Evolutionary conservation across 2,113 vertebrate species (phyloP).

Genomic region (Daboia siamensis): DNA sequence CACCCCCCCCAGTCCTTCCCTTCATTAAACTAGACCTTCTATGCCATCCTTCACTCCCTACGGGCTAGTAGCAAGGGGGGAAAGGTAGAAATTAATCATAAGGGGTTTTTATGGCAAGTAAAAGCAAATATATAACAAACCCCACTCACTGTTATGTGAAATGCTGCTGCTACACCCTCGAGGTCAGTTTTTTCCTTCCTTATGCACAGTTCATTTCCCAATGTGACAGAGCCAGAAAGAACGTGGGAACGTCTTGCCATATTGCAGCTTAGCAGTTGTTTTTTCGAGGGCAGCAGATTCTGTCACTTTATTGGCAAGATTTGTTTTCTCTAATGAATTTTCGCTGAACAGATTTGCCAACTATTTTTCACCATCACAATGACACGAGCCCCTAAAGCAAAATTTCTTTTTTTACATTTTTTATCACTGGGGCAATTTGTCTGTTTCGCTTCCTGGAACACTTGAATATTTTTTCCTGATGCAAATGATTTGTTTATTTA

Average conservation of each 20-base stretch:
- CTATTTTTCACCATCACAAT: background rate
- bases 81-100: background rate
- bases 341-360: background rate
- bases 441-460: background rate
- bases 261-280: background rate
- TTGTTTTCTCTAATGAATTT: background rate
- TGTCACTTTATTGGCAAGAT: background rate
- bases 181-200: background rate
- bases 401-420: background rate
- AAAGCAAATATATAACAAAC: background rate
- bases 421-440: background rate
- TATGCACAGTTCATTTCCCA: background rate
- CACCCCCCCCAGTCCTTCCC: background rate
- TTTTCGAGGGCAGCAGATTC: slow-evolving; percentile 1
- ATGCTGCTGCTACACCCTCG: background rate
- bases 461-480: background rate
- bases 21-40: background rate
- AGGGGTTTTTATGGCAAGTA: background rate
- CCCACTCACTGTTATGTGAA: background rate
- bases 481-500: background rate
- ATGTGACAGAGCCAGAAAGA: background rate
- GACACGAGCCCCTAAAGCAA: background rate
- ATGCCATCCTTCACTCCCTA: background rate
- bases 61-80: background rate
- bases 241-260: background rate